These are phyloP conservation scores for Pachyuromys duprasi DNA, from an alignment of 2,797 vertebrate genomes.

Conservation along the genomic window DNA sequence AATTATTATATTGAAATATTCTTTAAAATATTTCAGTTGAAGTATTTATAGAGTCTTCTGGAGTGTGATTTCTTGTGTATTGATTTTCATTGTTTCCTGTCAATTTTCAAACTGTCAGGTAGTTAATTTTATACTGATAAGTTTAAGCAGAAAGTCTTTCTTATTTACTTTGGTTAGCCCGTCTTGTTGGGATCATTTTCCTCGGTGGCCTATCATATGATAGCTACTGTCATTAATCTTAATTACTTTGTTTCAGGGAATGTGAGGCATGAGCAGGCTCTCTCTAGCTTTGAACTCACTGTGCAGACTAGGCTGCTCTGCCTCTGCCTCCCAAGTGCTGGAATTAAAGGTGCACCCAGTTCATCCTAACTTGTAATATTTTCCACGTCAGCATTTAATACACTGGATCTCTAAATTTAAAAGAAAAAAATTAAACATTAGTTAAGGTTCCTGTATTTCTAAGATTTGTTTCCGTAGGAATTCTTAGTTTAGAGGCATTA, in stretches of 20 bases:
- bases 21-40: constrained; percentile 44
- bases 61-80: constrained; percentile 48
- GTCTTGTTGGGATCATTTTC: constrained; percentile 47
- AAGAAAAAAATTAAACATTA: neutral
- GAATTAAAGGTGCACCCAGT: neutral
- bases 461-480: constrained; percentile 54
- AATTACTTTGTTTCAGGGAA: neutral
- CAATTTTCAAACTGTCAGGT: constrained; percentile 18
- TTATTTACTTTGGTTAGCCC: neutral
- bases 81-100: constrained; percentile 54
- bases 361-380: neutral
- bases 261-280: neutral
- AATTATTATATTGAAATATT: constrained; percentile 17
- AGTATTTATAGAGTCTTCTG: constrained; percentile 63
- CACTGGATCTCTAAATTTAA: constrained; percentile 44
- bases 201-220: neutral
- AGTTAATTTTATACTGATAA: constrained; percentile 36
- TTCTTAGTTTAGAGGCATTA: constrained; percentile 26
- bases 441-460: constrained; percentile 30
- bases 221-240: constrained; percentile 28
- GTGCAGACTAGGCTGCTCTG: neutral
- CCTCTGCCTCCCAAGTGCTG: neutral
- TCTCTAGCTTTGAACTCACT: neutral
- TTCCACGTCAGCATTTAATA: constrained; percentile 52
- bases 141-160: constrained; percentile 28